Evolutionary conservation across 2,113 vertebrate species (phyloP).

Genomic region (Marmota flaviventris): DNA sequence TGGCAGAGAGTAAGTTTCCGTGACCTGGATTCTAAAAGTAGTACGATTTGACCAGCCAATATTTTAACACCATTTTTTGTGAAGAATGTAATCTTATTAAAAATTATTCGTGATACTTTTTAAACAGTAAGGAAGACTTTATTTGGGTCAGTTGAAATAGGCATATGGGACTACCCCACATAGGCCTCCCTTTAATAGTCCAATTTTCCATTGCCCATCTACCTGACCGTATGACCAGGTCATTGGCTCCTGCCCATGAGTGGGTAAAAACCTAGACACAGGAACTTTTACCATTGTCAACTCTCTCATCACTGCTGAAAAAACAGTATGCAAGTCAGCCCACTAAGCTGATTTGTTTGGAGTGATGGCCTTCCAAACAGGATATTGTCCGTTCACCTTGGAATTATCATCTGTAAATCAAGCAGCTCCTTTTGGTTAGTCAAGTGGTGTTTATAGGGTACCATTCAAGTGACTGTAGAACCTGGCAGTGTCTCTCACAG

Average conservation of each 20-base stretch:
- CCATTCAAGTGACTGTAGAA: background rate
- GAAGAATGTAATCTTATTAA: background rate
- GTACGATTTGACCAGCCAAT: background rate
- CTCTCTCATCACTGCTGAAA: background rate
- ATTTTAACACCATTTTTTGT: conserved; percentile 3
- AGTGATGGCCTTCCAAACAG: background rate
- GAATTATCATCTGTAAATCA: background rate
- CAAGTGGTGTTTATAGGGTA: background rate
- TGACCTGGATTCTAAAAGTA: background rate
- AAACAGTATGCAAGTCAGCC: background rate
- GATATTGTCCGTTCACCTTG: background rate
- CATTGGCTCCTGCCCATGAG: background rate
- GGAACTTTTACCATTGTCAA: background rate
- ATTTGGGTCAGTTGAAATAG: background rate
- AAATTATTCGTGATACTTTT: background rate
- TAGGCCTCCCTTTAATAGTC: background rate
- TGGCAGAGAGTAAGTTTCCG: background rate
- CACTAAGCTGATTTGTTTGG: background rate
- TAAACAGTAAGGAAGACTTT: background rate
- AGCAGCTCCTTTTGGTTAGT: background rate
- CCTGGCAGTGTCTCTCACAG: background rate
- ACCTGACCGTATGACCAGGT: background rate
- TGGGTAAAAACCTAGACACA: background rate
- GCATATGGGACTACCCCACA: background rate
- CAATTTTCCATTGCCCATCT: background rate